These are phyloP conservation scores for Florisuga fusca DNA, from an alignment of 2,797 vertebrate genomes.

Conservation along the genomic window DNA sequence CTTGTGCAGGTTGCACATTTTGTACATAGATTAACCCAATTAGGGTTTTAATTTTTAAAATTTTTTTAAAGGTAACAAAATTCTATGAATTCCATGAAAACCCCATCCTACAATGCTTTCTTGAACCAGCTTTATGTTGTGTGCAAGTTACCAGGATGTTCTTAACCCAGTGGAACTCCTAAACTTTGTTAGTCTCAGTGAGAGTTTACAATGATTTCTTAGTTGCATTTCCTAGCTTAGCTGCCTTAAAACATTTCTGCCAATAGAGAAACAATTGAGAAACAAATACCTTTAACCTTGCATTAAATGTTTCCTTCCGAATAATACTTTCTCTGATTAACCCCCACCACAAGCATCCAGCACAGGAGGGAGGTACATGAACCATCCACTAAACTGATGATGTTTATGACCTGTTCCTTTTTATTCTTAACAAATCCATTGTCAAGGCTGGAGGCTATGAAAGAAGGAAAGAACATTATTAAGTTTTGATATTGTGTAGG, in stretches of 20 bases:
- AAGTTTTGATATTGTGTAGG: neutral
- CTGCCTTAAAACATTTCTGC: neutral
- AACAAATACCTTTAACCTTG: neutral
- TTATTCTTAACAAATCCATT: neutral
- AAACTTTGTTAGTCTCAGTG: neutral
- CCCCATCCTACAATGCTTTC: rapidly evolving
- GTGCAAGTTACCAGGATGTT: neutral
- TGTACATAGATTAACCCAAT: neutral
- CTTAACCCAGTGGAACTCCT: neutral
- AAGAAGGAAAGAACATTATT: neutral
- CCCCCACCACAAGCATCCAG: neutral
- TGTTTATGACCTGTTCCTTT: neutral
- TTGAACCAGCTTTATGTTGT: neutral
- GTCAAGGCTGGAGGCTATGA: neutral
- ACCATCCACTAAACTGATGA: neutral
- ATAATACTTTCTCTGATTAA: neutral
- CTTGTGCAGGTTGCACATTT: neutral
- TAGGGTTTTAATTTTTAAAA: neutral
- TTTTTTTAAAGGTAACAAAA: too few species aligned
- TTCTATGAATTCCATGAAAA: neutral
- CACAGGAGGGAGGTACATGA: too few species aligned
- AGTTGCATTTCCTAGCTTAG: neutral
- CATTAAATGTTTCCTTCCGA: neutral
- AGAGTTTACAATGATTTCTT: neutral
- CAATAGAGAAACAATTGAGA: neutral